phyloP scores from a whole-genome alignment of 2,888 invertebrate genomes.

The Bellardia bayeri region DNA sequence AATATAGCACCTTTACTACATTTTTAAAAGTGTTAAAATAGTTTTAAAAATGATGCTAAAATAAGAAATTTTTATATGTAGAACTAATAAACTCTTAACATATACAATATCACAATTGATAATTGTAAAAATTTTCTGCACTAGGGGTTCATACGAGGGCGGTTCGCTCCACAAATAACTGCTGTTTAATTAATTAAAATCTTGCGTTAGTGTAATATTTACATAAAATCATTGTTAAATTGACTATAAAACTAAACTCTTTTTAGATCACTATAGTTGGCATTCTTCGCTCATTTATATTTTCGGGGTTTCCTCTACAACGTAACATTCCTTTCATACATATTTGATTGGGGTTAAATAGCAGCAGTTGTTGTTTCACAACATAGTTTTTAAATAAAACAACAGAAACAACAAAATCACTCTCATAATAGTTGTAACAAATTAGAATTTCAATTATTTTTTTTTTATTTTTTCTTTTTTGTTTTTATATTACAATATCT shows the following conservation, averaged over 20 bases:
- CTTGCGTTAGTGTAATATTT: too few species aligned
- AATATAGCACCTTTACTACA: too few species aligned
- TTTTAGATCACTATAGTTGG: background rate
- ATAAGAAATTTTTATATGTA: too few species aligned
- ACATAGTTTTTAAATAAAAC: constrained; percentile 14
- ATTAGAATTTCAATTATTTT: constrained; percentile 68
- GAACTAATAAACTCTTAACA: too few species aligned
- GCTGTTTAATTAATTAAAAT: too few species aligned
- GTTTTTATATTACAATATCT: constrained; percentile 19
- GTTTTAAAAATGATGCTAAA: too few species aligned
- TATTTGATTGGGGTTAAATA: constrained; percentile 72
- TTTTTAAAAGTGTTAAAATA: too few species aligned
- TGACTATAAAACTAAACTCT: too few species aligned
- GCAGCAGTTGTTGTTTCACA: constrained; percentile 65
- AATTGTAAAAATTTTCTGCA: too few species aligned
- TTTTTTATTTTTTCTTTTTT: constrained; percentile 5
- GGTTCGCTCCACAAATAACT: too few species aligned
- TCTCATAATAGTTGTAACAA: constrained; percentile 65
- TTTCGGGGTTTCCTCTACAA: background rate
- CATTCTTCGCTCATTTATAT: constrained; percentile 35
- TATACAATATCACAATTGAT: too few species aligned
- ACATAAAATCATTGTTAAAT: background rate
- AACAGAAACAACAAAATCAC: constrained; percentile 8
- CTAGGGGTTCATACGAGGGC: too few species aligned
- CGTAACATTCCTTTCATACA: constrained; percentile 6